Conservation (phyloP, 2,113 vertebrate species). For the Athene cunicularia region DNA sequence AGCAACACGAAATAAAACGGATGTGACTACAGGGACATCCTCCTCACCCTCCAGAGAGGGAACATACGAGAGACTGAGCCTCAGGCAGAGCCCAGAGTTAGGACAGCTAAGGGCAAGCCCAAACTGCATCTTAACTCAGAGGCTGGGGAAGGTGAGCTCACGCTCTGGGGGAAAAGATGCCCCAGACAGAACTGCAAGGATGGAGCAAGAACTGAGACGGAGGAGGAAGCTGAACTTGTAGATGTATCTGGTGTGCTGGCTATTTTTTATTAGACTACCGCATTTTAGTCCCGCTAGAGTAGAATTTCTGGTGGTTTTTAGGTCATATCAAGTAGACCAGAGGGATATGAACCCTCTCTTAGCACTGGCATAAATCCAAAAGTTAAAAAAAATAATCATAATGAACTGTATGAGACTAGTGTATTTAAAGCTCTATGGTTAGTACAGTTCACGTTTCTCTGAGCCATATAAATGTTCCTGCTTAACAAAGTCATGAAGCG, state of each 20-base stretch:
- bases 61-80: not conserved
- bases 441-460: not conserved
- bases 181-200: not conserved
- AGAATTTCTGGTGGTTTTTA: not conserved
- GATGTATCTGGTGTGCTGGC: not conserved
- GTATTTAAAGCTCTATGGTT: accelerated
- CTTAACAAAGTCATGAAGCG: not conserved
- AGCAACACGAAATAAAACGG: not conserved
- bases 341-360: not conserved
- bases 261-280: not conserved
- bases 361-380: not conserved
- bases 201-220: not conserved
- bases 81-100: not conserved
- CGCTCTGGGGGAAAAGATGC: not conserved
- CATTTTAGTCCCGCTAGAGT: not conserved
- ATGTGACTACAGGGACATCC: not conserved
- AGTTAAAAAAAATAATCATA: not conserved
- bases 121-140: accelerated
- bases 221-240: not conserved
- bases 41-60: not conserved
- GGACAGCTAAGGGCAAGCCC: not conserved
- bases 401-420: not conserved
- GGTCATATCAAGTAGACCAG: not conserved
- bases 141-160: not conserved
- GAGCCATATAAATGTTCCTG: not conserved